These are phyloP conservation scores for Rhabditoides inermis DNA, from an alignment of 2,888 invertebrate species.

Conservation along the genomic window DNA sequence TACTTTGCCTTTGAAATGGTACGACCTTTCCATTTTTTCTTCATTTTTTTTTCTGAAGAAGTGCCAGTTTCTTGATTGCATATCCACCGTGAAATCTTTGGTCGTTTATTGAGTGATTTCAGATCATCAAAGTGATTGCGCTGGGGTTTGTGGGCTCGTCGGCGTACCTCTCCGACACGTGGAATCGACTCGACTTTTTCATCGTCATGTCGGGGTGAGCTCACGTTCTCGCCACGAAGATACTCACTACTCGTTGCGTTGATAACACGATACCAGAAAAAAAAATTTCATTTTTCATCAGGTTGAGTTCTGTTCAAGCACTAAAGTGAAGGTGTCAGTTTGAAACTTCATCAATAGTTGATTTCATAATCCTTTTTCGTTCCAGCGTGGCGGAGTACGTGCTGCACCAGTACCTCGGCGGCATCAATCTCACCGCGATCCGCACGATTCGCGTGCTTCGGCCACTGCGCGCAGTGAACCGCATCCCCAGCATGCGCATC, in stretches of 20 bases:
- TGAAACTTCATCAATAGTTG: background rate
- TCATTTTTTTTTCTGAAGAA: background rate
- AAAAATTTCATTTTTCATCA: no score
- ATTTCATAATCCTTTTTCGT: conserved; percentile 9
- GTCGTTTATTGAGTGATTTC: conserved; percentile 7
- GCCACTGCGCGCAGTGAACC: conserved; percentile 93
- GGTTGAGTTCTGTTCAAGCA: no score
- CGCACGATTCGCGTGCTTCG: conserved; percentile 91
- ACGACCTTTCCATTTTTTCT: background rate
- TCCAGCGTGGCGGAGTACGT: conserved; percentile 60
- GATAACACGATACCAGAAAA: no score
- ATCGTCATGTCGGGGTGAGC: conserved; percentile 86
- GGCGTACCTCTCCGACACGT: conserved; percentile 91
- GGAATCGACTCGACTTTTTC: conserved; percentile 96
- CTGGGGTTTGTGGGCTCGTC: conserved; percentile 85
- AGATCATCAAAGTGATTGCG: conserved; percentile 85
- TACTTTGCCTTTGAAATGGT: conserved; percentile 86
- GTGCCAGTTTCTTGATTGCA: background rate
- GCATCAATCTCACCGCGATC: conserved; percentile 94
- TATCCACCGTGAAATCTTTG: background rate
- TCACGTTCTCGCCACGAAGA: no score
- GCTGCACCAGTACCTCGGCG: conserved; percentile 68
- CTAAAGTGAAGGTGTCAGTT: no score
- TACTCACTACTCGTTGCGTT: no score
- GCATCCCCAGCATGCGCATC: conserved; percentile 79